Conservation (phyloP, 1,140 invertebrate species). For the Saccostrea cuccullata region DNA sequence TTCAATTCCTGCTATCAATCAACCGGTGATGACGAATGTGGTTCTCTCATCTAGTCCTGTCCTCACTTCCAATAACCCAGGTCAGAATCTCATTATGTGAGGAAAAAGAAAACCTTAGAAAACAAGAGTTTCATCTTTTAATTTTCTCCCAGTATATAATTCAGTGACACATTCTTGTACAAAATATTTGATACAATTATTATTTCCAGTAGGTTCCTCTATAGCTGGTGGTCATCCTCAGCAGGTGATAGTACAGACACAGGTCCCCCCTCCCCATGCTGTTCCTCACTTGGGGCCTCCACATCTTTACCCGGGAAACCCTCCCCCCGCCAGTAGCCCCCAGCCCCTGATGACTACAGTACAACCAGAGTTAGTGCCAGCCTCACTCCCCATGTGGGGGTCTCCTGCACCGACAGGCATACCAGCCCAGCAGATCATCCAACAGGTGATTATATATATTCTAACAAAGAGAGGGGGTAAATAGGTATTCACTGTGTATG, state of each 20-base stretch:
- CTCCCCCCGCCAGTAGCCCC: constrained; percentile 57
- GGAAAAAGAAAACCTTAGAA: too few species aligned
- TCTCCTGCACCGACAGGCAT: not conserved
- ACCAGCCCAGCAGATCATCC: constrained; percentile 10
- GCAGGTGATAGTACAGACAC: constrained; percentile 58
- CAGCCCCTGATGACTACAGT: constrained; percentile 50
- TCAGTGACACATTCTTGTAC: not conserved
- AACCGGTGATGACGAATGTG: constrained; percentile 53
- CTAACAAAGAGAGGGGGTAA: not conserved
- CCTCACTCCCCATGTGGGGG: constrained; percentile 51
- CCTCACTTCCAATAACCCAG: constrained; percentile 11
- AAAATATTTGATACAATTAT: not conserved
- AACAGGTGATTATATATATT: not conserved
- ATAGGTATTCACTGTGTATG: not conserved
- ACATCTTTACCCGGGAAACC: constrained; percentile 50
- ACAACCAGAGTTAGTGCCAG: constrained; percentile 61
- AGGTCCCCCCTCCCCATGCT: constrained; percentile 52
- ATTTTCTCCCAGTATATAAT: not conserved
- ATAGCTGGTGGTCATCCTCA: constrained; percentile 51
- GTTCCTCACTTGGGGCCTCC: constrained; percentile 53
- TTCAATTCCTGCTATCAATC: constrained; percentile 44
- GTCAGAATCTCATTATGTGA: not conserved
- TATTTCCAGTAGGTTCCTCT: not conserved
- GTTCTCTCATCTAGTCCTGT: constrained; percentile 50
- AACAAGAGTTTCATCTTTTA: not conserved